Evolutionary conservation across 2,113 vertebrate genomes (phyloP).

Genomic region (Xyliphius kryptos): DNA sequence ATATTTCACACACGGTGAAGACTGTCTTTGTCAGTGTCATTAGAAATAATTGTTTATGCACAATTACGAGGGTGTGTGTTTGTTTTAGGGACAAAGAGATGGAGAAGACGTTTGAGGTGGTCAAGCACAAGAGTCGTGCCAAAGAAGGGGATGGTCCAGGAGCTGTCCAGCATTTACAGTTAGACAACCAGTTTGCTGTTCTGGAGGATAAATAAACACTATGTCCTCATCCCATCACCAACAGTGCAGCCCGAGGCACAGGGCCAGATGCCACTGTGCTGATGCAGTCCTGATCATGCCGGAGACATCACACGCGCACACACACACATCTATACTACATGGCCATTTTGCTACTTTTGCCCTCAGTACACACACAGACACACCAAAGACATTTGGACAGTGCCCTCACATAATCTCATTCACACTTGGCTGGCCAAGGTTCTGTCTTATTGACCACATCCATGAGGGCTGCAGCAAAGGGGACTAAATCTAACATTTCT

Average conservation of each 20-base stretch:
- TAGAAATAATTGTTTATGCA: too few species aligned
- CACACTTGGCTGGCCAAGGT: constrained; percentile 63
- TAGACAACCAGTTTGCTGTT: constrained; percentile 97
- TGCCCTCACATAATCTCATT: constrained; percentile 35
- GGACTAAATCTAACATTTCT: constrained; percentile 47
- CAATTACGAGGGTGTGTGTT: too few species aligned
- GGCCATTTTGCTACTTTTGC: not conserved
- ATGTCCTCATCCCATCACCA: constrained; percentile 60
- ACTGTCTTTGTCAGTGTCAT: too few species aligned
- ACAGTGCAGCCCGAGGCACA: constrained; percentile 68
- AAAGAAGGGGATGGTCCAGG: constrained; percentile 77
- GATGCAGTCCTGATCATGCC: constrained; percentile 40
- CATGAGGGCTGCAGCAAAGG: constrained; percentile 54
- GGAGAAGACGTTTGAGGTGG: constrained; percentile 98
- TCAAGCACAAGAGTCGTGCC: constrained; percentile 92
- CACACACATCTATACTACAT: constrained; percentile 12
- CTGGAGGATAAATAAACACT: constrained; percentile 87
- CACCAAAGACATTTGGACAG: constrained; percentile 13
- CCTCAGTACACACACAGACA: constrained; percentile 22
- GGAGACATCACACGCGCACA: constrained; percentile 30
- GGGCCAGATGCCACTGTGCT: constrained; percentile 70
- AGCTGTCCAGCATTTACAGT: constrained; percentile 85
- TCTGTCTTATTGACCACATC: constrained; percentile 51
- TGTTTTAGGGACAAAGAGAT: constrained; percentile 90
- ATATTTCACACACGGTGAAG: too few species aligned